Evolutionary conservation across 2,113 vertebrate genomes (phyloP).

Genomic region (Rutilus rutilus): DNA sequence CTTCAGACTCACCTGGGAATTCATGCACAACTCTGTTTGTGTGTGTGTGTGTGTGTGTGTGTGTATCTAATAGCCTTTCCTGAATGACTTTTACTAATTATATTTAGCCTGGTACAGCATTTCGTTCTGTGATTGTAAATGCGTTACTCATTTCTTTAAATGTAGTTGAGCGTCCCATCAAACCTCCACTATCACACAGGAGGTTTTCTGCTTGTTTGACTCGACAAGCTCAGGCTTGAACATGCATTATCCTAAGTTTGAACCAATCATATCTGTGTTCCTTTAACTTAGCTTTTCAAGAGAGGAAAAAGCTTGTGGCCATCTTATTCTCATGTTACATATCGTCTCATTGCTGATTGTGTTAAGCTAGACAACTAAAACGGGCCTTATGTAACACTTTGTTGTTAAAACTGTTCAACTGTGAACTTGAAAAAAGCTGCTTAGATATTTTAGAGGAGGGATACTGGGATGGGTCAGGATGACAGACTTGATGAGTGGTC

Average conservation of each 20-base stretch:
- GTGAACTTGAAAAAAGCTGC: neutral
- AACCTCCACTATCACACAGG: neutral
- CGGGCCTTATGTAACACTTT: neutral
- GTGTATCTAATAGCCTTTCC: conserved; percentile 12
- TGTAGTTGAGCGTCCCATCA: neutral
- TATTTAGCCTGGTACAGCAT: conserved; percentile 14
- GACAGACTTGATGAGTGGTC: neutral
- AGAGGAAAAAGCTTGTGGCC: neutral
- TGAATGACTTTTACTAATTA: conserved; percentile 28
- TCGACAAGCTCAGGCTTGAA: conserved; percentile 25
- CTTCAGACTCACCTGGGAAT: conserved; percentile 72
- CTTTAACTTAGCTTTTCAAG: neutral
- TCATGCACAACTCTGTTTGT: neutral
- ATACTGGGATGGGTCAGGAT: neutral
- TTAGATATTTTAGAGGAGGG: neutral
- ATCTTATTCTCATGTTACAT: neutral
- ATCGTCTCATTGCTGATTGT: neutral
- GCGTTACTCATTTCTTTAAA: neutral
- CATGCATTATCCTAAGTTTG: conserved; percentile 27
- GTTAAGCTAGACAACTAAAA: neutral
- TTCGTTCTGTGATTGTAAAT: neutral
- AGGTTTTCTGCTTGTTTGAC: conserved; percentile 13
- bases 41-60: neutral
- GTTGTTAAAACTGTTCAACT: neutral
- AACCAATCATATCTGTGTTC: neutral